phyloP scores from a whole-genome alignment of 1,140 invertebrate species.

The Hycleus phaleratus region DNA sequence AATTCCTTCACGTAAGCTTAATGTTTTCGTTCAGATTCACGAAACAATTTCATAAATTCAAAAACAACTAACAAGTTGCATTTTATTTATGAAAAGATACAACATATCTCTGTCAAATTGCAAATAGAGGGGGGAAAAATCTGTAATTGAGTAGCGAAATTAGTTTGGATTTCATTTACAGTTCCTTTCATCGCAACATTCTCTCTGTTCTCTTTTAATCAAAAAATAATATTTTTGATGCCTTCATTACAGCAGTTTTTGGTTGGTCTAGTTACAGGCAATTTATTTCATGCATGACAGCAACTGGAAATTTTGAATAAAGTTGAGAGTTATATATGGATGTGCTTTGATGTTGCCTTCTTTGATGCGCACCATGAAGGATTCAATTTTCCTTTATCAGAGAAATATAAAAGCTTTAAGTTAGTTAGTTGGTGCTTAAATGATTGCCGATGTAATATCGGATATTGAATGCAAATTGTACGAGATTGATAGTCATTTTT shows the following conservation, averaged over 20 bases:
- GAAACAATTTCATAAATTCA: slow-evolving; percentile 3
- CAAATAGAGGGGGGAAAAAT: too few relatives aligned
- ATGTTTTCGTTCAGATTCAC: slow-evolving; percentile 1
- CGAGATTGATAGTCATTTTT: slow-evolving; percentile 11
- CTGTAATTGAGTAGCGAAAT: too few relatives aligned
- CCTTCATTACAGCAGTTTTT: too few relatives aligned
- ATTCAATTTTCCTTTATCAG: slow-evolving; percentile 21
- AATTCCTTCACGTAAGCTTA: not conserved
- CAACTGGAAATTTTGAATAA: slow-evolving; percentile 20
- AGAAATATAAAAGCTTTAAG: slow-evolving; percentile 17
- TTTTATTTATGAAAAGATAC: not conserved
- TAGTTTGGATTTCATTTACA: not conserved
- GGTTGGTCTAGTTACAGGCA: slow-evolving; percentile 8
- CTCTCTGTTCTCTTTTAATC: too few relatives aligned
- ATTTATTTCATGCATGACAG: slow-evolving; percentile 23
- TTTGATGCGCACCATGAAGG: slow-evolving; percentile 17
- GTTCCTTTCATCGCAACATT: not conserved
- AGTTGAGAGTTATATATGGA: slow-evolving; percentile 4
- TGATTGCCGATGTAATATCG: slow-evolving; percentile 14
- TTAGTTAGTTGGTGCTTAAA: slow-evolving; percentile 16
- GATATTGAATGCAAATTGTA: slow-evolving; percentile 12
- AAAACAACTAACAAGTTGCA: not conserved
- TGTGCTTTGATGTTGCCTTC: slow-evolving; percentile 17
- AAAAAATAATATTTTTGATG: too few relatives aligned
- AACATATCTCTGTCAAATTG: not conserved